Base-by-base conservation (phyloP, 2,888 invertebrate genomes). In the Epirrhoe alternata region DNA sequence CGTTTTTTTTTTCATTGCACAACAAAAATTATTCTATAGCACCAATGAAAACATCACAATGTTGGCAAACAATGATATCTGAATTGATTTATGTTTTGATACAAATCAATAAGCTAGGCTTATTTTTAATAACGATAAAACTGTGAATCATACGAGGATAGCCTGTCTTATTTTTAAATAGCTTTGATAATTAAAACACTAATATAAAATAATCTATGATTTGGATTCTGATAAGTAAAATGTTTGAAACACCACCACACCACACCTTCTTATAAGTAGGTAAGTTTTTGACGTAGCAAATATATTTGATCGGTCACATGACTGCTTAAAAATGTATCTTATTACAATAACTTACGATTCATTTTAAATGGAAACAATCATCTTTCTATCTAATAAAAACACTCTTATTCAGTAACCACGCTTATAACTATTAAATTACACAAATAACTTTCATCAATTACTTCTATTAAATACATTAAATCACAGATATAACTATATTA, bases 401-500 rank as follows among this genome's bases (percentile, higher is more conserved):
- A 16, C 47, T 47, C 47, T 35, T 30, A 57, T 61, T 55, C 55
- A 55, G 49, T 30, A 51, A 24, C 55, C 35, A 55, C 24, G 38
- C 54, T 49, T 55, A 51, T 4, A 62, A 62, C 42, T 56, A 56
- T 54, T 53, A 8, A 56, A 50, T 55, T 16, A 62, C 42, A 31
- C 38, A 53, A 30, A 52, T 57, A 64, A 53, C 31, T 30, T 59
- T 52, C 30, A 7, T 42, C 42, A 8, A 10, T 69, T 55, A 56
- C 12, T 8, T 47, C 49, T 55, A 68, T 64, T 57, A 68, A 70
- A 71, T 67, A 72, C 61, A 70, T 66, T 60, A 66, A 63, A 73
- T 73, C 72, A 72, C 72, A 72, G 69, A 69, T 69, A 61, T 61
- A 69, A 72, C 69, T 62, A 68, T 58, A 49, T 58, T 64, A 66